Conservation (phyloP, 2,888 invertebrate species). For the Ophioninae sp. region DNA sequence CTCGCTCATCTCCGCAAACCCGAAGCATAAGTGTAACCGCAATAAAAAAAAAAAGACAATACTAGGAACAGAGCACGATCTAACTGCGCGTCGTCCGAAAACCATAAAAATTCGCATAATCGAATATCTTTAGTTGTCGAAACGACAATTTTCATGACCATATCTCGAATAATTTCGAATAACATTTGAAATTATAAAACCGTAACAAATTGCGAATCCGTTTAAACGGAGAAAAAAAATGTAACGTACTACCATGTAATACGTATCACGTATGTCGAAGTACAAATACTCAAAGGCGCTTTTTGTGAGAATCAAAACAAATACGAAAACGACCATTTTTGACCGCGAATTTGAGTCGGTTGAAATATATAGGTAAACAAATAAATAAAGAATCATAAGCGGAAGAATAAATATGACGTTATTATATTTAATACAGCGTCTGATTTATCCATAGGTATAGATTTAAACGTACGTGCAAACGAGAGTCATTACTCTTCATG, state of each 20-base stretch:
- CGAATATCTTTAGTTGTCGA: not conserved
- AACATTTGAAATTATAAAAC: not conserved
- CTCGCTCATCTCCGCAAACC: constrained; percentile 71
- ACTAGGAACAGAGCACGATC: not conserved
- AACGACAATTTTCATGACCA: not conserved
- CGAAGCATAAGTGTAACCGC: constrained; percentile 64
- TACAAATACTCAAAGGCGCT: constrained; percentile 53
- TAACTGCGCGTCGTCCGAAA: not conserved
- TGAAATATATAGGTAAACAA: no score
- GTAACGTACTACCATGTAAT: constrained; percentile 56
- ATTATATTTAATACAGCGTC: not conserved
- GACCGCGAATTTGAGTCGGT: not conserved
- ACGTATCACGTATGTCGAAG: constrained; percentile 50
- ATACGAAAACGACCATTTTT: constrained; percentile 17
- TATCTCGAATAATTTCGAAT: not conserved
- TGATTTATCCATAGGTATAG: not conserved
- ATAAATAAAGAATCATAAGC: no score
- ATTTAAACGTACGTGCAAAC: not conserved
- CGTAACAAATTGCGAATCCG: constrained; percentile 16
- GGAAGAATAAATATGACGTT: not conserved
- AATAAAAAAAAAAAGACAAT: constrained; percentile 14
- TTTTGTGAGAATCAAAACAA: constrained; percentile 21
- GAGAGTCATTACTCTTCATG: no score
- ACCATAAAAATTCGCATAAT: not conserved
- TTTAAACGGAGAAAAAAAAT: constrained; percentile 5